Conservation (phyloP, 1,140 invertebrate species). For the Diprion similis region DNA sequence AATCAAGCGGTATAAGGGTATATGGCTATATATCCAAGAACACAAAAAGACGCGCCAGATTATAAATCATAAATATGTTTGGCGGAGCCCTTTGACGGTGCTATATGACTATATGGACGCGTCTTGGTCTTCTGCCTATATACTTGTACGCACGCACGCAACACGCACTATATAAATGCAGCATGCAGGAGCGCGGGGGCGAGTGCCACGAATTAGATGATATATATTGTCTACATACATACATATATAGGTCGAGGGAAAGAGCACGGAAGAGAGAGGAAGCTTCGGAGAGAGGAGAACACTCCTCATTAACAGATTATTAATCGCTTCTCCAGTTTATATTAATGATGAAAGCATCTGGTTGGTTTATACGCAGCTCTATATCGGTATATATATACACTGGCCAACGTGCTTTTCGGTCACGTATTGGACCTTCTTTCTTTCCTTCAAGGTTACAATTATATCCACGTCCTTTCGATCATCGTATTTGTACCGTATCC, state of each 20-base stretch:
- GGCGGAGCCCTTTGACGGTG: constrained; percentile 44
- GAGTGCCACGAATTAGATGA: background rate
- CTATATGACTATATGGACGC: constrained; percentile 21
- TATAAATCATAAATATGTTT: constrained; percentile 45
- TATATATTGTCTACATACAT: no score
- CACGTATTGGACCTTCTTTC: background rate
- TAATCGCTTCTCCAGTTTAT: constrained; percentile 52
- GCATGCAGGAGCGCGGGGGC: constrained; percentile 3
- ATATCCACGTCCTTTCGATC: no score
- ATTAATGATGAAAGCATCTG: constrained; percentile 52
- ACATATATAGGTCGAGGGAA: background rate
- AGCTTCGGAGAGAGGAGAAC: constrained; percentile 31
- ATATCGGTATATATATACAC: no score
- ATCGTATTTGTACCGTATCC: no score
- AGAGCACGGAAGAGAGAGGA: constrained; percentile 22
- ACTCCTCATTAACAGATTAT: constrained; percentile 57
- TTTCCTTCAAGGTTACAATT: no score
- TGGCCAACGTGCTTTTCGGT: background rate
- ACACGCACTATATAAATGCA: constrained; percentile 31
- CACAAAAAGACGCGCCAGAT: constrained; percentile 29
- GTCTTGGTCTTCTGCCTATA: constrained; percentile 20
- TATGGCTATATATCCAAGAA: background rate
- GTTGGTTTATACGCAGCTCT: background rate
- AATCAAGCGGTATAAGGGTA: background rate
- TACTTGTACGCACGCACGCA: constrained; percentile 13